phyloP scores from a whole-genome alignment of 2,113 vertebrate genomes.

The Paracanthobrama guichenoti region DNA sequence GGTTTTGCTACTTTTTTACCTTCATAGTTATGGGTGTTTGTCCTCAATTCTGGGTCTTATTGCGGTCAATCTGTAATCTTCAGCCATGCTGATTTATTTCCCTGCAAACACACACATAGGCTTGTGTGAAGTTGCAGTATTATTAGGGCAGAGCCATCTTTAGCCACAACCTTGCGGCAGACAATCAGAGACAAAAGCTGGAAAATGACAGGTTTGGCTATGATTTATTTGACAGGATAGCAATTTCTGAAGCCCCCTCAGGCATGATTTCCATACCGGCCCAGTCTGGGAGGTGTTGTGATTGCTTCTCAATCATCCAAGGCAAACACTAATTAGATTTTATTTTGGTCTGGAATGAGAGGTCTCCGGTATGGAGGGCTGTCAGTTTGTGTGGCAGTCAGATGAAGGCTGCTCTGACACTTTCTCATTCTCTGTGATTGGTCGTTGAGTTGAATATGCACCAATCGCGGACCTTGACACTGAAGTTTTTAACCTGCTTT shows the following conservation, averaged over 20 bases:
- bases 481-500: background rate
- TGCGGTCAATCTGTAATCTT: slow-evolving; percentile 16
- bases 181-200: slow-evolving; percentile 60
- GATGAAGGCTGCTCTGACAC: slow-evolving; percentile 49
- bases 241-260: slow-evolving; percentile 59
- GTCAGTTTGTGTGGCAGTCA: slow-evolving; percentile 63
- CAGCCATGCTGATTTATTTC: slow-evolving; percentile 51
- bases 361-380: slow-evolving; percentile 59
- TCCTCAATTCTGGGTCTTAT: background rate
- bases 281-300: slow-evolving; percentile 69
- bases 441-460: slow-evolving; percentile 1
- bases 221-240: slow-evolving; percentile 63
- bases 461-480: background rate
- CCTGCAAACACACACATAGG: slow-evolving; percentile 39
- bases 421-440: slow-evolving; percentile 29
- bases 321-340: slow-evolving; percentile 76
- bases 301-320: slow-evolving; percentile 80
- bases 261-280: slow-evolving; percentile 67
- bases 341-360: slow-evolving; percentile 65
- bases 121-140: slow-evolving; percentile 36
- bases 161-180: slow-evolving; percentile 50
- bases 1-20: background rate
- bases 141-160: slow-evolving; percentile 53
- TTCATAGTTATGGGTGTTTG: background rate
- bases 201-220: slow-evolving; percentile 60